Evolutionary conservation across 2,113 vertebrate species (phyloP).

Genomic region (Myanophis thanlyinensis): DNA sequence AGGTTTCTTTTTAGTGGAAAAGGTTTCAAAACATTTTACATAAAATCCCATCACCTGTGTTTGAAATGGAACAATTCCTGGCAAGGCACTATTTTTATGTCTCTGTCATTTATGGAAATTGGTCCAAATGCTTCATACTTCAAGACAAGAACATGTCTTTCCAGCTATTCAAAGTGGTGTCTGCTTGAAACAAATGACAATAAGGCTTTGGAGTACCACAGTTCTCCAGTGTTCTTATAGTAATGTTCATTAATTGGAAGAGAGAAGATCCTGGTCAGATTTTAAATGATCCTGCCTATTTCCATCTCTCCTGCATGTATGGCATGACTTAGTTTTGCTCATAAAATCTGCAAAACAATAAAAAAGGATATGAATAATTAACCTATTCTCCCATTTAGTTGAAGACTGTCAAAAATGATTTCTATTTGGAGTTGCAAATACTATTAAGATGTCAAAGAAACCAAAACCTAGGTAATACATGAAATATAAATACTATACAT

Average conservation of each 20-base stretch:
- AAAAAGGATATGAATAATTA: slow-evolving; percentile 37
- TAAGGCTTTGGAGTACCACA: background rate
- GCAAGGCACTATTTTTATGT: background rate
- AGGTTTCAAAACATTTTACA: background rate
- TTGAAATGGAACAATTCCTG: background rate
- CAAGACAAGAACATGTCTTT: background rate
- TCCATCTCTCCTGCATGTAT: background rate
- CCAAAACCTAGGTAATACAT: slow-evolving; percentile 33
- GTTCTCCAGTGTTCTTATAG: background rate
- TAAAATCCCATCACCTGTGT: background rate
- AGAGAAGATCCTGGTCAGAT: slow-evolving; percentile 5
- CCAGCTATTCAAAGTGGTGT: background rate
- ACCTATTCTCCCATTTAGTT: slow-evolving; percentile 10
- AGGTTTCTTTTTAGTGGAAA: background rate
- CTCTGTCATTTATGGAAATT: background rate
- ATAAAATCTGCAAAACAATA: slow-evolving; percentile 25
- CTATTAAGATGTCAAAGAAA: slow-evolving; percentile 31
- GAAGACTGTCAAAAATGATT: slow-evolving; percentile 9
- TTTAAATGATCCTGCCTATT: slow-evolving; percentile 20
- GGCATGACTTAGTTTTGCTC: background rate
- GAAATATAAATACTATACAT: slow-evolving; percentile 15
- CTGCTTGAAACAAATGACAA: background rate
- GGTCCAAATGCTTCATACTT: slow-evolving; percentile 8
- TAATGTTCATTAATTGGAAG: fast-evolving
- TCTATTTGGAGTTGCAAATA: slow-evolving; percentile 19